Evolutionary conservation across 2,888 invertebrate species (phyloP), one percentile per base, ranked within the genome.

Genomic region (Masnerella sp.): DNA sequence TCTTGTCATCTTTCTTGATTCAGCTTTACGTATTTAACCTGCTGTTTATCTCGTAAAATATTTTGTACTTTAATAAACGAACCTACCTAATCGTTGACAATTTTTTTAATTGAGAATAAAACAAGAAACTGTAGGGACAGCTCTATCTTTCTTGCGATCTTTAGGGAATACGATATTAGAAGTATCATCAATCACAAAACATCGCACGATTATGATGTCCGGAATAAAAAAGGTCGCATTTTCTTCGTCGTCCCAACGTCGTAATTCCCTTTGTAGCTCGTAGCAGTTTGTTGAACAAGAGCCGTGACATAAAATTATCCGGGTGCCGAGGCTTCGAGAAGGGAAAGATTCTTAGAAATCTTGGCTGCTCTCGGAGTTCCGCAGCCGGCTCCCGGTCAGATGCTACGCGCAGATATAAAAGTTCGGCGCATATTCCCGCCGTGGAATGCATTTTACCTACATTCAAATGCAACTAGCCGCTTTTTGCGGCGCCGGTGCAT

Each of bases 261-360:
- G 45, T 62, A 49, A 56, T 54, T 34, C 43, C 45, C 36, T 67
- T 59, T 45, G 25, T 40, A 43, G 15, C 12, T 20, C 30, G 25
- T 32, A 61, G 9, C 64, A 43, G 30, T 59, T 67, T 72, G 61
- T 61, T 54, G n/a, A 49, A 67, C 69, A 71, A 65, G 49, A 61
- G 61, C 49, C 75, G 73, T 74, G 76, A 78, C 78, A 78, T 77
- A 79, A 79, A 79, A 76, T 80, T 77, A 77, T 72, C 47, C 76
- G 74, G 77, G 67, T 77, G 74, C 69, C 59, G 71, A 42, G 62
- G 32, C 36, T 11, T 34, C 40, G 47, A 67, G 73, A 68, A 78
- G 73, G 70, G 71, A 78, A 47, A 69, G 75, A 78, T 82, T 82
- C 81, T 75, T 76, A 80, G 82, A 82, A 82, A 74, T 70, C 78